Percentiles rank a stretch among this genome's conserved stretches.
Evolutionary conservation across 2,113 vertebrate species (phyloP).

Genomic region (Phrynocephalus versicolor): DNA sequence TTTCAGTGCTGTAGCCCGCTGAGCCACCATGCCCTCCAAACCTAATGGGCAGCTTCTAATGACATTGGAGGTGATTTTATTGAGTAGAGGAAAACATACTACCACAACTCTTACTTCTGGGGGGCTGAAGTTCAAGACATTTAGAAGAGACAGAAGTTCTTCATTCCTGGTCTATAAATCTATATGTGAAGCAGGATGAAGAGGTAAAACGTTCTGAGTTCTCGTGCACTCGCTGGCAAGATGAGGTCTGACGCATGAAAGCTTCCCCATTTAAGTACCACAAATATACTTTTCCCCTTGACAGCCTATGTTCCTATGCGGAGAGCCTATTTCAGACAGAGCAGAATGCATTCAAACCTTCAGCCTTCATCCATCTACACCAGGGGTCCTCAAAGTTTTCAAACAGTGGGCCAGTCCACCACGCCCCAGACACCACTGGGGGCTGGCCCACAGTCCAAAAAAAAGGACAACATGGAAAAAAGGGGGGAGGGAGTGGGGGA

Average conservation of each 20-base stretch:
- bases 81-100: neutral
- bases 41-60: no score
- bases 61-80: no score
- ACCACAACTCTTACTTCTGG: neutral
- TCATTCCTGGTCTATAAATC: neutral
- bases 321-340: neutral
- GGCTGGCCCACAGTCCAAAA: no score
- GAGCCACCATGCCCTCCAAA: no score
- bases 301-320: neutral
- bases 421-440: no score
- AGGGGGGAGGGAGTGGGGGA: no score
- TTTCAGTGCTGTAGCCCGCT: no score
- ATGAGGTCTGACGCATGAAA: neutral
- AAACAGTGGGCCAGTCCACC: no score
- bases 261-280: neutral
- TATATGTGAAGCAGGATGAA: neutral
- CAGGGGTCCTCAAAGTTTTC: no score
- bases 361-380: no score
- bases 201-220: neutral
- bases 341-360: neutral
- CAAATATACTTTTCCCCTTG: neutral
- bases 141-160: neutral
- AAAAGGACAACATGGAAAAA: no score
- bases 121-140: neutral
- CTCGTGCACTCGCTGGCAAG: neutral